Evolutionary conservation across 2,113 vertebrate genomes (phyloP).

Genomic region (Falco punctatus): DNA sequence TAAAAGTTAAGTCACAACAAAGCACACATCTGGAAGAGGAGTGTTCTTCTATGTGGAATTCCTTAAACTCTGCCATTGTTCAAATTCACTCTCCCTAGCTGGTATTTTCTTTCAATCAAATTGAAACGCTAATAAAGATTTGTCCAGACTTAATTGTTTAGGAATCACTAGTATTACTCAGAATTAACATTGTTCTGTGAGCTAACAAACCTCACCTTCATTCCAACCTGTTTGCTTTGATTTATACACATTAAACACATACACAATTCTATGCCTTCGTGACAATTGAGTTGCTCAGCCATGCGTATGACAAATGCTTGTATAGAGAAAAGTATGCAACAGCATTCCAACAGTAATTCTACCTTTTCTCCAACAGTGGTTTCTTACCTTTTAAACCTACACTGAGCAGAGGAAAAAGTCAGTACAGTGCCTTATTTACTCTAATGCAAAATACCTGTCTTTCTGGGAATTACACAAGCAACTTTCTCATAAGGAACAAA

Average conservation of each 20-base stretch:
- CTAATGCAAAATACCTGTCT: background rate
- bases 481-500: background rate
- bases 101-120: background rate
- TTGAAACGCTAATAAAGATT: background rate
- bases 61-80: background rate
- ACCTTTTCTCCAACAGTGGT: background rate
- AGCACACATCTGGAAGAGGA: background rate
- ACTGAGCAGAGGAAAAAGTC: background rate
- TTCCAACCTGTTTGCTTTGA: background rate
- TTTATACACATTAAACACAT: accelerated
- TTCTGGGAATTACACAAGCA: background rate
- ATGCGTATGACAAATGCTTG: background rate
- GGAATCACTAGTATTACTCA: background rate
- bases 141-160: background rate
- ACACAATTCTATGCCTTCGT: background rate
- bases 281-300: background rate
- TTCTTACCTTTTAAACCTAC: background rate
- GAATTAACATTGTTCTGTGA: background rate
- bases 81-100: background rate
- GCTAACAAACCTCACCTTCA: background rate
- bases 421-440: background rate
- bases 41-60: background rate
- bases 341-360: background rate
- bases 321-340: background rate
- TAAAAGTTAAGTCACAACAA: background rate